Evolutionary conservation across 2,888 invertebrate species (phyloP), one percentile per base, ranked within the genome.

Genomic region (Cantharis rufa): DNA sequence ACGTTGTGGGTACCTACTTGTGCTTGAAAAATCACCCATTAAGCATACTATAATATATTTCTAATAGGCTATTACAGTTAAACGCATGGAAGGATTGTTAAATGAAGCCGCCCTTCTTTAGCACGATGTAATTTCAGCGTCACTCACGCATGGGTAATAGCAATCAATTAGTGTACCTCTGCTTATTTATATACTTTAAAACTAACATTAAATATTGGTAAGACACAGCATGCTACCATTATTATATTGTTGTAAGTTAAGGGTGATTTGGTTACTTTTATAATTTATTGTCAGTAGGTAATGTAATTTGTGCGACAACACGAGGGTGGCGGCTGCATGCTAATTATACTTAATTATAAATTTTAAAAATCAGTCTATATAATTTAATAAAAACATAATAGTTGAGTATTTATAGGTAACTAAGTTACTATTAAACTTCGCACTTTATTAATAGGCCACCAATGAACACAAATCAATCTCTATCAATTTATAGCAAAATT

Each of bases 11-110:
- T 66, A 66, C 64, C 48, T 48, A 48, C 48, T 48, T 48, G n/a
- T 70, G 69, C 62, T 70, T 76, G 69, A 78, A 78, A 78, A 74
- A 72, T 76, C 69, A 61, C 62, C 75, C 48, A 77, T 80, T 78
- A 77, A 74, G 74, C 70, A 68, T 71, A 28, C 16, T 70, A 81
- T 80, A 82, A 81, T 79, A 80, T 77, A 79, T 80, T 71, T 74
- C 80, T 81, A 82, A 82, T 80, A 76, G 80, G 74, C 76, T 79
- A 82, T 82, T 81, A 82, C 77, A 78, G 80, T 80, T 80, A 77
- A 79, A 83, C 80, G 82, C 81, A 80, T 80, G 80, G 71, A 75
- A 78, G 80, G 77, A 75, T 79, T 75, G 71, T 75, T 75, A 77
- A 78, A 75, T 78, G 76, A 80, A 72, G 75, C 78, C 75, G 80